A percentile compares a stretch with the other conserved stretches of the same genome.
phyloP scores from a whole-genome alignment of 2,888 invertebrate genomes.

The Reticulitermes lucifugus region DNA sequence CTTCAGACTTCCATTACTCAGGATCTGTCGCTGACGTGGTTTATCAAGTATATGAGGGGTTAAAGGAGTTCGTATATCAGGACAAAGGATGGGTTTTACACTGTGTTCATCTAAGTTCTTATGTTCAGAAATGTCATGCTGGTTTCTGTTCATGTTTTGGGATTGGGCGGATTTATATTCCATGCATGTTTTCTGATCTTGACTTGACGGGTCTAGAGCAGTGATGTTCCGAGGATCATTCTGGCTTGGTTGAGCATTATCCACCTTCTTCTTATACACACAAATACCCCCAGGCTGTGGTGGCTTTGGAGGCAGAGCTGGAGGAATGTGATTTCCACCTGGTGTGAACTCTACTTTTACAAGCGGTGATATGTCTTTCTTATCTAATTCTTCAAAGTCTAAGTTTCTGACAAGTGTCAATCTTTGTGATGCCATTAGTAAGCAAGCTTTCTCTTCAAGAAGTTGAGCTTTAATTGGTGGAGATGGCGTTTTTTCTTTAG shows the following conservation, averaged over 20 bases:
- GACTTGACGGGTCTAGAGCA: not conserved
- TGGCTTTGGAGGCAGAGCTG: constrained; percentile 84
- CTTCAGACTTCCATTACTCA: constrained; percentile 52
- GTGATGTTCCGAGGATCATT: not conserved
- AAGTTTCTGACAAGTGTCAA: constrained; percentile 65
- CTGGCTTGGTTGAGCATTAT: not conserved
- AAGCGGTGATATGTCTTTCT: constrained; percentile 63
- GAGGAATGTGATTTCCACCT: constrained; percentile 64
- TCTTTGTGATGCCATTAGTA: constrained; percentile 61
- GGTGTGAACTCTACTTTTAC: not conserved
- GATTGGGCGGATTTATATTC: not conserved
- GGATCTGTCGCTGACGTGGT: constrained; percentile 50
- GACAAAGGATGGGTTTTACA: not conserved
- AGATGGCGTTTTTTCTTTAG: constrained; percentile 47
- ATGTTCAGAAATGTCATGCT: not conserved
- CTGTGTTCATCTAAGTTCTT: not conserved
- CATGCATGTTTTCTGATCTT: not conserved
- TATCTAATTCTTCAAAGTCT: constrained; percentile 67
- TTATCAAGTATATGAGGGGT: constrained; percentile 27
- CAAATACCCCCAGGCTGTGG: constrained; percentile 46
- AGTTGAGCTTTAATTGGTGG: constrained; percentile 51
- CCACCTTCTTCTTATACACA: constrained; percentile 29
- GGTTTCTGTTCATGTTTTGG: not conserved
- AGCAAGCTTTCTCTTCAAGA: constrained; percentile 61
- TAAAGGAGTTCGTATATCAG: not conserved